Evolutionary conservation across 2,888 invertebrate genomes (phyloP), one percentile per base, ranked within the genome.

Genomic region (Pocota personata): DNA sequence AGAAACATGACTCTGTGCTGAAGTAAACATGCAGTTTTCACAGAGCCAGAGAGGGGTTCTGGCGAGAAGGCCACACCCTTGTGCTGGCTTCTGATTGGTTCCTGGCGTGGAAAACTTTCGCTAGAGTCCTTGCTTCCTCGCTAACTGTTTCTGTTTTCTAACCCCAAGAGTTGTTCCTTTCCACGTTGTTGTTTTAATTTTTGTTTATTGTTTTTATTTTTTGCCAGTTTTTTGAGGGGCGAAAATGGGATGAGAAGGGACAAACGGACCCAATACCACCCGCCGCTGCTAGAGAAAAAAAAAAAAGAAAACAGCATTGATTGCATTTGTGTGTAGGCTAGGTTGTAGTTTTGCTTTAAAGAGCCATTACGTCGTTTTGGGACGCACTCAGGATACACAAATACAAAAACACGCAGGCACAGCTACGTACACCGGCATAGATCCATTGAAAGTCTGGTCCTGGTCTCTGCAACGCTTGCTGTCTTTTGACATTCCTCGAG

Each of bases 61-160:
- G 82, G 78, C 82, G 80, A 82, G 80, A 72, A 86, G 78, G 88
- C 88, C 88, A 88, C 88, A 88, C 88, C 88, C 88, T 88, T 88
- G 82, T 82, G 87, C 78, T 73, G 86, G 88, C 83, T 87, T 87
- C 87, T 88, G 88, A 88, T 88, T 88, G 88, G 88, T 87, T 87
- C 86, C 69, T 73, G 71, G 50, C 50, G 50, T 60, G 66, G 69
- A 73, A 73, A 75, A 83, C 83, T 83, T 77, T 87, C 83, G 79
- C 75, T 77, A 66, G 73, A 86, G 76, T 71, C 80, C 75, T 80
- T 55, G 72, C 64, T 12, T 8, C 40, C 52, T 67, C 58, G 58
- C 55, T 72, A 66, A 75, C 71, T 84, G 67, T 80, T 77, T 71
- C 83, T 55, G 64, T 75, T 57, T 75, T 32, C 73, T 62, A 76